Conservation (phyloP, 2,113 vertebrate species). For the Hassar affinis region DNA sequence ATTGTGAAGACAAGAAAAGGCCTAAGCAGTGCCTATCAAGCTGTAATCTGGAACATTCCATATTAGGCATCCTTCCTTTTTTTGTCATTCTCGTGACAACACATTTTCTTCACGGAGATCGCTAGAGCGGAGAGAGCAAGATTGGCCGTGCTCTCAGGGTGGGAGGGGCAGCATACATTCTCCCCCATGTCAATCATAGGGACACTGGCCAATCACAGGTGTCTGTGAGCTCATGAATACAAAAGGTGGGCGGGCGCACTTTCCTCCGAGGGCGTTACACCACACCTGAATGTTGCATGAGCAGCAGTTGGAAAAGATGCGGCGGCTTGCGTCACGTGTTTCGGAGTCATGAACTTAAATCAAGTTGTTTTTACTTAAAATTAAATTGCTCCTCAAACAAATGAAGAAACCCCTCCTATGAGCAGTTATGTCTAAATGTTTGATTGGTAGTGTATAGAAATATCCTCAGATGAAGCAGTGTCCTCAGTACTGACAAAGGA, state of each 20-base stretch:
- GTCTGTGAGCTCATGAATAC: not conserved
- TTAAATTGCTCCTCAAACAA: not conserved
- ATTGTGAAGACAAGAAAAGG: not conserved
- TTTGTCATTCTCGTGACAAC: not conserved
- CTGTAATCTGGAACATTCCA: not conserved
- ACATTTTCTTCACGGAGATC: not conserved
- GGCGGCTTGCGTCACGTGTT: too few relatives aligned
- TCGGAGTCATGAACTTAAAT: not conserved
- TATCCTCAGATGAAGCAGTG: not conserved
- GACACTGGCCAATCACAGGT: not conserved
- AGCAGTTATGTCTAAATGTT: not conserved
- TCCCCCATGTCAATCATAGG: too few relatives aligned
- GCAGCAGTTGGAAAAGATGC: too few relatives aligned
- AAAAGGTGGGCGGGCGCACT: too few relatives aligned
- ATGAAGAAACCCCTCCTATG: not conserved
- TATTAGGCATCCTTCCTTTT: not conserved
- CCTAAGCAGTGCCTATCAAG: not conserved
- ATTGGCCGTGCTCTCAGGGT: too few relatives aligned
- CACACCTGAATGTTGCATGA: too few relatives aligned
- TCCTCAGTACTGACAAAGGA: not conserved
- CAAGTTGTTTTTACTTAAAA: not conserved
- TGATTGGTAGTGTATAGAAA: not conserved
- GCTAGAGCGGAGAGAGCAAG: not conserved
- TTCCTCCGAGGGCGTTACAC: too few relatives aligned
- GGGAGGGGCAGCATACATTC: too few relatives aligned